Evolutionary conservation across 92 coral and sea anemone species (phyloP), one percentile per base, ranked within the genome.

Genomic region (Palythoa grandis): DNA sequence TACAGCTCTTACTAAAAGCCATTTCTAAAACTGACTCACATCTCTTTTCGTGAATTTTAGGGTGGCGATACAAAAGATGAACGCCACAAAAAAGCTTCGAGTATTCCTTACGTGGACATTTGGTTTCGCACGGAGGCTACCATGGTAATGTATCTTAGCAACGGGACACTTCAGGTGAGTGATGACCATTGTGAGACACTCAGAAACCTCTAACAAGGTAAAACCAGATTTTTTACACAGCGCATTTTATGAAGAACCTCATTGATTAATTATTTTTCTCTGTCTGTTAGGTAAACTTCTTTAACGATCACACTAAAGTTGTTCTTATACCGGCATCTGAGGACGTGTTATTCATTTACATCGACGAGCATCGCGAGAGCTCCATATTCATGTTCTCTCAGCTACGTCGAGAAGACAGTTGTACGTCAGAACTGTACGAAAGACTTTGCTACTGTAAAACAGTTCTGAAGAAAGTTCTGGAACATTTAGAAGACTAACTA

Each of bases 71-170:
- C 91, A 14, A 91, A 92, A 57, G 95, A 82, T 53, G 68, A 65
- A 15, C 73, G 65, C n/a, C 72, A 84, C 68, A 84, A 76, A 37
- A 87, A 85, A 15, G 92, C 86, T 20, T 87, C 89, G 57, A 52
- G 85, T 73, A 82, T 90, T 72, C 99, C 99, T 39, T 96, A 90
- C 79, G 89, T 96, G 16, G 94, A 95, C 87, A 92, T 94, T 79
- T 96, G 99, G 99, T 93, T 96, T 89, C 97, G 99, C 10, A 96
- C 99, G 3, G 97, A 96, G 73, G 90, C 93, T 63, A 95, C 99
- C 63, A 96, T 96, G 99, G 98, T 94, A 72, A 93, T 96, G 94
- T 96, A 96, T 88, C 95, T 96, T 53, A 96, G 99, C 96, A 96
- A 96, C 92, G 99, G 99, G 13, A 92, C 92, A n/a, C 85, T 96